Evolutionary conservation across 2,888 invertebrate genomes (phyloP).

Genomic region (Ectobius pallidus): DNA sequence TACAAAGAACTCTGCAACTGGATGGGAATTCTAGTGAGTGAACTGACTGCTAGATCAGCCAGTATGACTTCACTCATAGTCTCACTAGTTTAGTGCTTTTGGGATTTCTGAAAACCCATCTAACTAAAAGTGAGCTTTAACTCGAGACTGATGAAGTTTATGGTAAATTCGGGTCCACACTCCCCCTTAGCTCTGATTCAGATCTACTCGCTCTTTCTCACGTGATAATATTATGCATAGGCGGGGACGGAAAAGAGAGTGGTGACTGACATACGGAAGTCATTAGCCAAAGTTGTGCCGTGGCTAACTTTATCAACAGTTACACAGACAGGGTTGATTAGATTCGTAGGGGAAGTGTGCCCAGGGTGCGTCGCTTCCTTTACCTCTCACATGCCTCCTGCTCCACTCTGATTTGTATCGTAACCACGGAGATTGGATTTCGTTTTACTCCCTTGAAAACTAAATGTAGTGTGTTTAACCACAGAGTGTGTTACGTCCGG

Average conservation of each 20-base stretch:
- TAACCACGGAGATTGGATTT: not conserved
- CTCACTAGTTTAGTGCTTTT: no score
- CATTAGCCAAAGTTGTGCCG: not conserved
- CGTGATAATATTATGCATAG: not conserved
- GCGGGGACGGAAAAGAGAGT: not conserved
- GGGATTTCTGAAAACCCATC: slow-evolving; percentile 9
- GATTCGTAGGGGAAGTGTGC: not conserved
- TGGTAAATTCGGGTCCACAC: not conserved
- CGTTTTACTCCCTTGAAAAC: no score
- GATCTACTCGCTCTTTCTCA: not conserved
- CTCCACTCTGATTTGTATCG: not conserved
- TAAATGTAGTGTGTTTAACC: no score
- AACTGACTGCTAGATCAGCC: no score
- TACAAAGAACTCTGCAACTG: no score
- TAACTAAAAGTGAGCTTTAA: slow-evolving; percentile 10
- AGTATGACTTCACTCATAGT: no score
- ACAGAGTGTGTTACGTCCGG: no score
- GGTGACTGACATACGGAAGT: slow-evolving; percentile 16
- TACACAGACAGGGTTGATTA: not conserved
- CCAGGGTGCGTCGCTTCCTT: not conserved
- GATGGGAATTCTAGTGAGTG: no score
- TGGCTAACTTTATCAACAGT: not conserved
- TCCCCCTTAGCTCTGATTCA: not conserved
- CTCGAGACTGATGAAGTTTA: not conserved
- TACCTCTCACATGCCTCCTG: not conserved